Conservation (phyloP, 2,888 invertebrate species). For the Cataglyphis livida region DNA sequence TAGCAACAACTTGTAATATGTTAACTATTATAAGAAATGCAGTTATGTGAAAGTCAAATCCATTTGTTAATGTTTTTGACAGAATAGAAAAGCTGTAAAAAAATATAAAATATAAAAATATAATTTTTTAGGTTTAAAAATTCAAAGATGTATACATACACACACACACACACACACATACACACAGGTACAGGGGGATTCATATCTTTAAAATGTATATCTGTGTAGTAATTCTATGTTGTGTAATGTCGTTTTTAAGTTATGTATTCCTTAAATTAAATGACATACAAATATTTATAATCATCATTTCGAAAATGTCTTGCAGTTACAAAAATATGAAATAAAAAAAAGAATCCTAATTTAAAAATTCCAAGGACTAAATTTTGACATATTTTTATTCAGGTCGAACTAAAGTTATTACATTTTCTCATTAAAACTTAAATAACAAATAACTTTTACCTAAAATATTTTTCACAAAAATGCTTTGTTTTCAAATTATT, state of each 20-base stretch:
- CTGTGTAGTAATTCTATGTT: no score
- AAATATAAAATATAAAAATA: neutral
- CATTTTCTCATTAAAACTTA: neutral
- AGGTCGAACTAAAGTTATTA: neutral
- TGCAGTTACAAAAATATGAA: no score
- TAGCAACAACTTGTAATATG: neutral
- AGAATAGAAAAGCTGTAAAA: neutral
- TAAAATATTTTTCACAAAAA: neutral
- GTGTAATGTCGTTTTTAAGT: no score
- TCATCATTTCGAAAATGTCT: no score
- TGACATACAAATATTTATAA: no score
- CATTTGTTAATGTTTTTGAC: slow-evolving; percentile 7
- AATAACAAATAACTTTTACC: neutral
- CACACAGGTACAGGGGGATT: neutral
- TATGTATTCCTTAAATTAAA: no score
- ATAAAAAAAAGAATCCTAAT: no score
- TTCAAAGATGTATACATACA: neutral
- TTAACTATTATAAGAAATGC: slow-evolving; percentile 5
- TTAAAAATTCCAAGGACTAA: neutral
- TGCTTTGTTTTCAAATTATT: neutral
- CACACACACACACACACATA: neutral
- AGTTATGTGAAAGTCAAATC: slow-evolving; percentile 12
- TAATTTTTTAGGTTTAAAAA: neutral
- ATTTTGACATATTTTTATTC: neutral
- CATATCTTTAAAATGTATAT: neutral